Evolutionary conservation across 1,140 invertebrate genomes (phyloP), one percentile per base, ranked within the genome.

Genomic region (Colletes gigas): DNA sequence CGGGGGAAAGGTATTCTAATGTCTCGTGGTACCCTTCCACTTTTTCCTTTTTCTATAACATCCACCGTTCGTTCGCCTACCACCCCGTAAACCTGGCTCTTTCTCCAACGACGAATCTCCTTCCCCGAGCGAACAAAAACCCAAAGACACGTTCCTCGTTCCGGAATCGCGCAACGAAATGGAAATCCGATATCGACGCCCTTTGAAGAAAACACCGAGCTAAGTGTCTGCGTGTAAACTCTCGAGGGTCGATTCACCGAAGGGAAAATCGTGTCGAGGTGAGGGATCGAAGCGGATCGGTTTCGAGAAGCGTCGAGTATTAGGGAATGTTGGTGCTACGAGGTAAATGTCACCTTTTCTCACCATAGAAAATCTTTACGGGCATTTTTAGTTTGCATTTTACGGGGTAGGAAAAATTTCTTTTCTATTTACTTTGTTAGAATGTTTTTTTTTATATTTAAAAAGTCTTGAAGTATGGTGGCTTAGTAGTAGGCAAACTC

Each of bases 161-260:
- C 77, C 8, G 83, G 84, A 74, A 74, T 82, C 81, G 69, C 44
- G 82, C 84, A 83, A 65, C 80, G 85, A 89, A 91, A 91, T 92
- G 89, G 86, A 90, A 92, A 91, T 89, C 86, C 89, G 85, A 90
- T 90, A 90, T 90, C 83, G 84, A 84, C 79, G 77, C 78, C 85
- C 85, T 88, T 85, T 87, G 88, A 86, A 73, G 78, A 81, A 59
- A 73, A 68, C 68, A 71, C 55, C 60, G 47, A 70, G 79, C 55
- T 71, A 80, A 80, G 81, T 78, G 78, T 52, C 60, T 54, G 17
- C 76, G 76, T 79, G 81, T 69, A 78, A 78, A 84, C 78, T 85
- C 78, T 85, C 82, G 66, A 82, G 79, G 74, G 57, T 47, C 72
- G 17, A 50, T 50, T 50, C 62, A 44, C 72, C 60, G 67, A 30